Percentiles rank a stretch among this genome's conserved stretches.
These are phyloP conservation scores for Synergus gifuensis DNA, from an alignment of 2,888 invertebrate species.

Conservation along the genomic window DNA sequence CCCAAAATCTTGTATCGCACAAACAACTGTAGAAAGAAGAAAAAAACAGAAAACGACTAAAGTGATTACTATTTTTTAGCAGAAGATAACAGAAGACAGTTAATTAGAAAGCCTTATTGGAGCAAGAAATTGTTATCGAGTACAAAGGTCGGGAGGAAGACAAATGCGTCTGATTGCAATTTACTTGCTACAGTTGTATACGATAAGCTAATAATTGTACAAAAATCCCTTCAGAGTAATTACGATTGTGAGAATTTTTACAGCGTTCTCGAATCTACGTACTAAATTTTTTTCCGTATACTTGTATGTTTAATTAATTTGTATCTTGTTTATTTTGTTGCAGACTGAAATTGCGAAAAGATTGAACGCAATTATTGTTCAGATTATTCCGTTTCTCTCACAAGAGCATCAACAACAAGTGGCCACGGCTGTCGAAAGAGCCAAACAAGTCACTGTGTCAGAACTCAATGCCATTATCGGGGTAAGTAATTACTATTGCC, in stretches of 20 bases:
- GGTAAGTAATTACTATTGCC: constrained; percentile 82
- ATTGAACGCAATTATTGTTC: constrained; percentile 94
- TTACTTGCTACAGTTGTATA: not conserved
- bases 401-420: constrained; percentile 96
- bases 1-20: constrained; percentile 22
- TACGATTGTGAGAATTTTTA: not conserved
- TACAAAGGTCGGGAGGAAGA: not conserved
- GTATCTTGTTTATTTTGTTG: constrained; percentile 64
- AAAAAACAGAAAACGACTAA: not conserved
- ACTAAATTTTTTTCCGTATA: not conserved
- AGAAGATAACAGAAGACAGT: not conserved
- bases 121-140: constrained; percentile 10
- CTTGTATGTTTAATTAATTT: not conserved
- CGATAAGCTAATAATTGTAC: not conserved
- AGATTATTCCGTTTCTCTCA: constrained; percentile 95
- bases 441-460: constrained; percentile 97
- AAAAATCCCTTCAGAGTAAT: not conserved
- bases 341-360: constrained; percentile 98
- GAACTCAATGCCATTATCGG: constrained; percentile 96
- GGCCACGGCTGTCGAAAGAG: constrained; percentile 94
- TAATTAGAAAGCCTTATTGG: constrained; percentile 2
- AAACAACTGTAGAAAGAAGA: not conserved
- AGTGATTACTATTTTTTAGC: not conserved
- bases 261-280: not conserved
- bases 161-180: constrained; percentile 6